Evolutionary conservation across 1,140 invertebrate species (phyloP), one percentile per base, ranked within the genome.

Genomic region (Pollicipes pollicipes): DNA sequence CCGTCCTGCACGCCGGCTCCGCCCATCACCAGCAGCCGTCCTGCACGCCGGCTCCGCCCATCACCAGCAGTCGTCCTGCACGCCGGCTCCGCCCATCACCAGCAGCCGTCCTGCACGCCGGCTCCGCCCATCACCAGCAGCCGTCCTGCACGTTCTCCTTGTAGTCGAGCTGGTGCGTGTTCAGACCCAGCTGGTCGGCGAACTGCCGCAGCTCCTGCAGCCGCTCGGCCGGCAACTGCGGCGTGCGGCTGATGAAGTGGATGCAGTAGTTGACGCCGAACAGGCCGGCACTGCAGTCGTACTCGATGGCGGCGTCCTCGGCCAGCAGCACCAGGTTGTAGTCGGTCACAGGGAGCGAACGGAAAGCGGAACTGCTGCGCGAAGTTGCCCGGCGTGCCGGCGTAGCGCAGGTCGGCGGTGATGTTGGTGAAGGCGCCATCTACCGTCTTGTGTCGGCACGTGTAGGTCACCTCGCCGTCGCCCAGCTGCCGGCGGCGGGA

Each of bases 241-340:
- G 76, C 21, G 73, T 77, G 21, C 78, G 72, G 0, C 78, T 76
- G 73, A 80, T 75, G 66, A 79, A 75, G 71, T 80, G 79, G 17
- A 79, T 72, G 72, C 79, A 79, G 73, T 80, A 80, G 69, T 80
- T 77, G 26, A 76, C 75, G 3, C 75, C 67, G 16, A 77, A 76
- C 1, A n/a, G n/a, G n/a, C n/a, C n/a, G 78, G 45, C 28, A 74
- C 63, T 27, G 68, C 79, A 80, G 74, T 80, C 79, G 66, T 79
- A 79, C 71, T 79, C 78, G 3, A 79, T 76, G 4, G 78, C 77
- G 17, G 76, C 74, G 30, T 78, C 74, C 30, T 79, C 77, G 69
- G 78, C 77, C 0, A 80, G 69, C 70, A 76, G 78, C 21, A 80
- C 77, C 2, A 79, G 74, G 16, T 75, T 79, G 70, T 80, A 80